A percentile compares a stretch with the other conserved stretches of the same genome.
phyloP scores from a whole-genome alignment of 2,888 invertebrate species.

The Ochropleura plecta region DNA sequence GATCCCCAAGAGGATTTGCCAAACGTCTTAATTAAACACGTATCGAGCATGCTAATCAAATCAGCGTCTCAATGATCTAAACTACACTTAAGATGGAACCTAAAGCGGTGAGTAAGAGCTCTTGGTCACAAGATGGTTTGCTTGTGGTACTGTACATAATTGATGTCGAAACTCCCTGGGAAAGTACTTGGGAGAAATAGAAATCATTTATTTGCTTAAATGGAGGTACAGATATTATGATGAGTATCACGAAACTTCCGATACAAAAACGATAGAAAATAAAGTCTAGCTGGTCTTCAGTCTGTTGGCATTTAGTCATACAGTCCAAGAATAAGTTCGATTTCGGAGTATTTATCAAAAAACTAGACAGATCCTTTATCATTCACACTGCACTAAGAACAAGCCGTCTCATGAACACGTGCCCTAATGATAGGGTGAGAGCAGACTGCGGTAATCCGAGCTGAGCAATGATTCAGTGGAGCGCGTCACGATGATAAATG shows the following conservation, averaged over 20 bases:
- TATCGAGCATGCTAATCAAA: slow-evolving; percentile 27
- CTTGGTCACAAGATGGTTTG: slow-evolving; percentile 25
- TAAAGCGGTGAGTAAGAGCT: background rate
- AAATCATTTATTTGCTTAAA: too few relatives aligned
- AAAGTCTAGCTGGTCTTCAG: too few relatives aligned
- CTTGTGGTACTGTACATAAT: too few relatives aligned
- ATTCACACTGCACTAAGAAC: background rate
- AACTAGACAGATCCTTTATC: background rate
- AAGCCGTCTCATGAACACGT: background rate
- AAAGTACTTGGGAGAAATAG: too few relatives aligned
- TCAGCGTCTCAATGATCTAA: slow-evolving; percentile 30
- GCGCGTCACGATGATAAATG: slow-evolving; percentile 51
- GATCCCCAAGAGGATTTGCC: background rate
- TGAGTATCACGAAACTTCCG: too few relatives aligned
- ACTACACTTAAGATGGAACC: slow-evolving; percentile 19
- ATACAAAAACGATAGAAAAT: too few relatives aligned
- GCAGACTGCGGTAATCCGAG: slow-evolving; percentile 41
- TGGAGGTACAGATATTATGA: too few relatives aligned
- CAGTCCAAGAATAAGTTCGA: too few relatives aligned
- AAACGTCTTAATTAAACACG: slow-evolving; percentile 17
- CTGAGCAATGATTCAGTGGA: slow-evolving; percentile 47
- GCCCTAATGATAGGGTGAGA: slow-evolving; percentile 34
- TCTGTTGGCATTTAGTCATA: too few relatives aligned
- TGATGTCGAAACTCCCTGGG: too few relatives aligned
- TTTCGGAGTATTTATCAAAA: too few relatives aligned